Base-by-base conservation (phyloP, 2,113 vertebrate genomes). In the Excalfactoria chinensis region DNA sequence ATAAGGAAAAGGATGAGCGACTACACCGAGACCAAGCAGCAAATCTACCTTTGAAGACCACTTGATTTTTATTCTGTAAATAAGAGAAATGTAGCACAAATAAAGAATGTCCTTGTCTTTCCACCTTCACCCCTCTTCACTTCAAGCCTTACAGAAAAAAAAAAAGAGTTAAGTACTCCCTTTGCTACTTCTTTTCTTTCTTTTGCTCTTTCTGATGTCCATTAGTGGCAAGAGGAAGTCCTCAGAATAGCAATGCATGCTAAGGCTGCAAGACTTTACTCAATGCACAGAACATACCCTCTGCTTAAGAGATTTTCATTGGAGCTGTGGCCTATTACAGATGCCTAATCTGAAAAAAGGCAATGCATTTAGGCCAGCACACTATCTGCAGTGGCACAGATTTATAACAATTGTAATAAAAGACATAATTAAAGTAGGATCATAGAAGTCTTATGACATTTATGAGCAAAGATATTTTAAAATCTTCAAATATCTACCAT, bases 381-480 rank as follows among this genome's bases (percentile, higher is more conserved):
- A 69, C 60, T 96, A 73, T 66, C 92, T 78, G 83, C 94, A 91
- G 28, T 46, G 53, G 77, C 79, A 58, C 46, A 91, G 92, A 97
- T 97, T 97, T 97, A 92, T 59, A 88, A 89, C 40, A 95, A 93
- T 69, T 77, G 69, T 95, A 95, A 96, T 71, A 90, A 93, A 95
- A 96, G 92, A 80, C 95, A 95, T 97, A 95, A 96, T 96, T 94
- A 84, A 96, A 96, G 74, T 66, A 59, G 76, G 83, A 91, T 92
- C 90, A 64, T 74, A 93, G 86, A 88, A 95, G 89, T 92, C 95
- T 95, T 88, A 81, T 2, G 94, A 92, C 87, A 96, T 95, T 97
- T 96, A 97, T 80, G 94, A 93, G 92, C 93, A 93, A 94, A 97
- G 95, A 95, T 95, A 96, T 89, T 93, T 96, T 96, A 90, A 95